Evolutionary conservation across 2,797 vertebrate species (phyloP).

Genomic region (Protosalanx chinensis): DNA sequence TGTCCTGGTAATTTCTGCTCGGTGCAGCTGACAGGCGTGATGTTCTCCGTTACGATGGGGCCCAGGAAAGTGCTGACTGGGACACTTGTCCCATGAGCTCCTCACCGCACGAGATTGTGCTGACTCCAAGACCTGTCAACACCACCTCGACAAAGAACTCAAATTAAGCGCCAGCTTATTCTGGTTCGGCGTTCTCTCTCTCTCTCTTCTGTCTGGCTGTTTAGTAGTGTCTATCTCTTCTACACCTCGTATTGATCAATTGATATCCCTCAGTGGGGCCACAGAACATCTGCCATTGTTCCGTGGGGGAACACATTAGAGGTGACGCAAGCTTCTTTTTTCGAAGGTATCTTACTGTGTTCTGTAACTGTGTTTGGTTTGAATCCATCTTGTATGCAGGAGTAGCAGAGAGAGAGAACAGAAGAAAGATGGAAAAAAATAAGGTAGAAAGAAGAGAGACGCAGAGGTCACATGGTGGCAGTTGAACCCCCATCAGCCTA

Average conservation of each 20-base stretch:
- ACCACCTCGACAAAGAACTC: conserved; percentile 71
- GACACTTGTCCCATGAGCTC: conserved; percentile 73
- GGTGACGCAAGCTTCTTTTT: background rate
- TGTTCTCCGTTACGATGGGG: conserved; percentile 66
- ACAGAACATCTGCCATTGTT: conserved; percentile 19
- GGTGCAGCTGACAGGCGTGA: conserved; percentile 66
- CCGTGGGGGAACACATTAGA: background rate
- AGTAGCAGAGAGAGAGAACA: too few relatives aligned
- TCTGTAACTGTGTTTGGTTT: too few relatives aligned
- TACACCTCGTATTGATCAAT: conserved; percentile 41
- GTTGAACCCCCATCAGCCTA: too few relatives aligned
- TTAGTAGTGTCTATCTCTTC: conserved; percentile 60
- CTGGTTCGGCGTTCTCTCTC: conserved; percentile 19
- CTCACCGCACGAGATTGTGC: conserved; percentile 61
- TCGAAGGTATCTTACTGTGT: background rate
- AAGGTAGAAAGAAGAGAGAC: too few relatives aligned
- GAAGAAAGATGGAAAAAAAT: too few relatives aligned
- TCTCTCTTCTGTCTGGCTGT: conserved; percentile 25
- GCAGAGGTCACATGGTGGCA: too few relatives aligned
- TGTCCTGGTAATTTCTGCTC: conserved; percentile 65
- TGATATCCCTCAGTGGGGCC: conserved; percentile 23
- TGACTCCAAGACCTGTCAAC: conserved; percentile 68
- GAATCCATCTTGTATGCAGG: too few relatives aligned
- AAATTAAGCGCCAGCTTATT: conserved; percentile 73
- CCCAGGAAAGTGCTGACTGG: conserved; percentile 74